phyloP scores from a whole-genome alignment of 2,797 vertebrate genomes.

The Thunnus albacares region DNA sequence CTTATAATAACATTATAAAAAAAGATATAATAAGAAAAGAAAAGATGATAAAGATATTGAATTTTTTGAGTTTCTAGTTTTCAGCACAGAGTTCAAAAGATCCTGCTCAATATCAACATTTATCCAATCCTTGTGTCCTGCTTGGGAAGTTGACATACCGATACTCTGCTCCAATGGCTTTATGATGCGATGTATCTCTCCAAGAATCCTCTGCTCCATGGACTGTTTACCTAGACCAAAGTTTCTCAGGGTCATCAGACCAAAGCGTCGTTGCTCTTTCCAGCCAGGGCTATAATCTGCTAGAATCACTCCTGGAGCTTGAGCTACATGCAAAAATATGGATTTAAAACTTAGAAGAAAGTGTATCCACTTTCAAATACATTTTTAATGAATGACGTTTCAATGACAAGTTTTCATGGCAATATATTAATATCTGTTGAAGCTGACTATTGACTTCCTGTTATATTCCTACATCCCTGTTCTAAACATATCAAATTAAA shows the following conservation, averaged over 20 bases:
- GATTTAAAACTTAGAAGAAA: background rate
- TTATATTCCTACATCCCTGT: background rate
- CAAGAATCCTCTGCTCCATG: conserved; percentile 78
- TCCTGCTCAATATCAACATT: background rate
- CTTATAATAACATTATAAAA: background rate
- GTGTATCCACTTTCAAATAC: background rate
- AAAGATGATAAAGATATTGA: too few relatives aligned
- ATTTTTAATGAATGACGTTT: background rate
- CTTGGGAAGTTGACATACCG: conserved; percentile 45
- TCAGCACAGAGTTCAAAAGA: background rate
- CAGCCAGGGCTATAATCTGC: conserved; percentile 64
- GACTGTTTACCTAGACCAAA: conserved; percentile 76
- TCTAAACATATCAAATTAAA: too few relatives aligned
- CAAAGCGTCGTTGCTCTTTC: conserved; percentile 78
- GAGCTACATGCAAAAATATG: background rate
- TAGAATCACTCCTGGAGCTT: conserved; percentile 57
- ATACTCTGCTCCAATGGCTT: conserved; percentile 54
- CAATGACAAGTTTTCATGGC: background rate
- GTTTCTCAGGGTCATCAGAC: conserved; percentile 77
- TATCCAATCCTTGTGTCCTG: background rate
- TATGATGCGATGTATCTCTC: conserved; percentile 47
- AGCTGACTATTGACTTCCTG: background rate
- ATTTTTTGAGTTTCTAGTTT: background rate
- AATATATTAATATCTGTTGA: background rate
- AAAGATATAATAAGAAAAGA: background rate